A percentile compares a stretch with the other conserved stretches of the same genome.
These are phyloP conservation scores for Pterocles orientalis DNA, from an alignment of 2,113 vertebrate genomes.

Conservation along the genomic window DNA sequence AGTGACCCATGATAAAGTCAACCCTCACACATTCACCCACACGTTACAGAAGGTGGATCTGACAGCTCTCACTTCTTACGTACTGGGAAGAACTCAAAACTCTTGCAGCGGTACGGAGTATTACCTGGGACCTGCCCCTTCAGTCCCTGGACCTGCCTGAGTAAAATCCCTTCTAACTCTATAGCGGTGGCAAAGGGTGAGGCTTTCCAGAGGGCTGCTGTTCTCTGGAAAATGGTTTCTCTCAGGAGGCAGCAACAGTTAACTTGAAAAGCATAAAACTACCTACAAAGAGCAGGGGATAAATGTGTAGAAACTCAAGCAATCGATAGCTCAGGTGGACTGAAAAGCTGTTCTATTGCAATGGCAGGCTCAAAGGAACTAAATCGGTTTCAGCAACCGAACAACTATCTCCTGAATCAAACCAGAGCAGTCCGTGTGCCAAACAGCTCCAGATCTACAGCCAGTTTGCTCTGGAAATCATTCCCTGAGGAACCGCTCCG, in stretches of 20 bases:
- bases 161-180: not conserved
- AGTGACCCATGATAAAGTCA: not conserved
- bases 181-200: accelerated
- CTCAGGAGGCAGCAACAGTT: accelerated
- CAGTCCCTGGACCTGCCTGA: not conserved
- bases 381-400: accelerated
- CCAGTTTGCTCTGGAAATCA: accelerated
- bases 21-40: accelerated
- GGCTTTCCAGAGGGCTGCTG: not conserved
- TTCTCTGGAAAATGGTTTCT: not conserved
- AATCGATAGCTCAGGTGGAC: accelerated
- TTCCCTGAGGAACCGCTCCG: accelerated
- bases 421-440: accelerated
- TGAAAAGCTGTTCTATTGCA: accelerated
- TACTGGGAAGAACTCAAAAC: not conserved
- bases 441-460: accelerated
- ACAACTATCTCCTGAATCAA: accelerated
- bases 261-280: not conserved
- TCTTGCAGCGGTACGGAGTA: not conserved
- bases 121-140: too few species aligned
- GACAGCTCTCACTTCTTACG: not conserved
- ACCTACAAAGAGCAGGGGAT: not conserved
- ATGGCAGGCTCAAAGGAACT: not conserved
- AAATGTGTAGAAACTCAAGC: accelerated
- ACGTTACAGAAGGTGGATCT: not conserved